phyloP scores from a whole-genome alignment of 30 jellyfish, hydroid and myxozoan species.

The Chironex yamaguchii region DNA sequence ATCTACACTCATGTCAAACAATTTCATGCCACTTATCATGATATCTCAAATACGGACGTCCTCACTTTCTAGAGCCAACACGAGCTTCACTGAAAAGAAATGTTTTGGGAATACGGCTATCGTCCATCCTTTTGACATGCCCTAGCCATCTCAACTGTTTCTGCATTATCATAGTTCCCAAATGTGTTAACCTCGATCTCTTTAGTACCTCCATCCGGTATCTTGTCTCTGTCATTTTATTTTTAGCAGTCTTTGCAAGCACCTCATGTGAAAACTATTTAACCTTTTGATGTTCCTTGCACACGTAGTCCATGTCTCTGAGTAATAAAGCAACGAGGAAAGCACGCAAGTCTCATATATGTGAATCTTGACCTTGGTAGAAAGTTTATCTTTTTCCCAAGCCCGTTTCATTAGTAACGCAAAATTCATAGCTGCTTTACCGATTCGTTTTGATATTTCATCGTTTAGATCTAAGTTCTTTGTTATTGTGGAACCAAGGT shows the following conservation, averaged over 20 bases:
- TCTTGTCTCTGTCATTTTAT: not conserved
- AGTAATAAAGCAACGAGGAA: not conserved
- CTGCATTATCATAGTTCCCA: not conserved
- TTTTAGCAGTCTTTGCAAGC: not conserved
- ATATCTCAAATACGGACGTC: not conserved
- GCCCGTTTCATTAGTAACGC: conserved; percentile 3
- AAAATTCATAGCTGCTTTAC: conserved; percentile 31
- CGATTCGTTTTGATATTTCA: conserved; percentile 5
- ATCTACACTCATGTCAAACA: not conserved
- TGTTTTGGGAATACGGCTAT: not conserved
- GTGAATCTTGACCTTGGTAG: conserved; percentile 36
- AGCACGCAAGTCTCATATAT: conserved; percentile 29
- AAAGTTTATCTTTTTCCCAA: conserved; percentile 7
- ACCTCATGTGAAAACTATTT: not conserved
- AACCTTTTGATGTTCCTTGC: not conserved
- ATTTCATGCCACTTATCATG: not conserved
- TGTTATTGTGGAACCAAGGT: conserved; percentile 47
- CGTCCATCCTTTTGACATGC: not conserved
- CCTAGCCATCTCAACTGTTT: not conserved
- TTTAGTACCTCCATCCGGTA: not conserved
- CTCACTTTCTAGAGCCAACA: not conserved
- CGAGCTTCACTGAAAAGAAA: not conserved
- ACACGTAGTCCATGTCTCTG: not conserved
- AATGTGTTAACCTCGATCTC: not conserved
- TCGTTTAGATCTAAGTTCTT: conserved; percentile 1